Evolutionary conservation across 1,140 invertebrate genomes (phyloP), one percentile per base, ranked within the genome.

Genomic region (Euwallacea fornicatus): DNA sequence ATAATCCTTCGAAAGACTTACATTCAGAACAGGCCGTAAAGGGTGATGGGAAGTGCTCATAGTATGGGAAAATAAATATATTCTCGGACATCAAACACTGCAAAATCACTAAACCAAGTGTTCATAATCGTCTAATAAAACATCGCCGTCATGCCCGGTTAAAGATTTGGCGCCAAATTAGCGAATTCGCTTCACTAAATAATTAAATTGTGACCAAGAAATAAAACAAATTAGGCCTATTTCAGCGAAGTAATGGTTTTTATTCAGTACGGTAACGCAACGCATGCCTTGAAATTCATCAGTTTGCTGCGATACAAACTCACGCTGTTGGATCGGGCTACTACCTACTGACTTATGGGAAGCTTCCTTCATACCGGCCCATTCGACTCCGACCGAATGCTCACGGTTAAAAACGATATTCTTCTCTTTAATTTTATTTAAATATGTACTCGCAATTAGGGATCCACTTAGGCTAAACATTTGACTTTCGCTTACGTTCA

Each of bases 341-440:
- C 71, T 61, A 61, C 59, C 43, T 42, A 42, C 21, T 66, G 62
- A 72, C 69, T 61, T 54, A 63, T 61, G 71, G 59, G 64, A 43
- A 72, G 64, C 71, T 63, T 63, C 64, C 71, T 72, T 67, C 71
- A 60, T 72, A 68, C 62, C 65, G 71, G 64, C 65, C 71, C 64
- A 67, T 67, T 72, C 71, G 64, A 72, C 59, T 66, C 15, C 65
- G 71, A 11, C 71, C 71, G 71, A 72, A 66, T 72, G 62, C 58
- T 66, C 58, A 67, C 71, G 71, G 71, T 61, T 67, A 62, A 72
- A 72, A 72, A 72, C 71, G 71, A 72, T 72, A 67, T 72, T 67
- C 71, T 72, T 66, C 69, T 71, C 43, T 66, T 70, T 65, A 71
- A 66, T 71, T 71, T 66, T 66, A 66, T 71, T 71, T 72, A 72